These are phyloP conservation scores for Cenopis cana DNA, from an alignment of 2,888 invertebrate genomes.

Conservation along the genomic window DNA sequence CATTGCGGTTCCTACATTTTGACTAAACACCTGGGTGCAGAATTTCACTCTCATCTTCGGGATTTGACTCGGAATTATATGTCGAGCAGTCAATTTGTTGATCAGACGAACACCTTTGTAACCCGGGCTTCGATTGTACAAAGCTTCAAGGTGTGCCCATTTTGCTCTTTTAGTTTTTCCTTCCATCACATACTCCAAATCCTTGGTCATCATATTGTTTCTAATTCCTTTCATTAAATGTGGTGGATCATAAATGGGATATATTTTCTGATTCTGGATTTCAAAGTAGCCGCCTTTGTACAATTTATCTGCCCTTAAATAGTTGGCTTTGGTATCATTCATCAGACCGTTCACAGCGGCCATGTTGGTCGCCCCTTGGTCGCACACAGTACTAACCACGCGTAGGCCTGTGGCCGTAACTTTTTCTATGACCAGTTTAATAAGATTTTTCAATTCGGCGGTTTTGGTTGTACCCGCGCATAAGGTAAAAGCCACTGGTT, in stretches of 20 bases:
- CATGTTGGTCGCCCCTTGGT: too few species aligned
- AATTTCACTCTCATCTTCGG: slow-evolving; percentile 47
- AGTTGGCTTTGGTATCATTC: slow-evolving; percentile 29
- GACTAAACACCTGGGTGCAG: slow-evolving; percentile 46
- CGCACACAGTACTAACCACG: too few species aligned
- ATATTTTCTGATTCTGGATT: slow-evolving; percentile 30
- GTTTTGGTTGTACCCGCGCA: too few species aligned
- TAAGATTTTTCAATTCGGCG: too few species aligned
- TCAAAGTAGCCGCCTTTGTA: slow-evolving; percentile 28
- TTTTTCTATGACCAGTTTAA: too few species aligned
- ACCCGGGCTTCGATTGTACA: slow-evolving; percentile 31
- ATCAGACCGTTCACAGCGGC: background rate
- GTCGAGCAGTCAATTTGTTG: slow-evolving; percentile 42
- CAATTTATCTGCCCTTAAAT: slow-evolving; percentile 23
- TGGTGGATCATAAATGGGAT: slow-evolving; percentile 36
- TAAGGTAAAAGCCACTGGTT: background rate
- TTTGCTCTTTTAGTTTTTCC: slow-evolving; percentile 40
- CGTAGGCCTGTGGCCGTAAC: too few species aligned
- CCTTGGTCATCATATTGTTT: slow-evolving; percentile 44
- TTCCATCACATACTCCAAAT: slow-evolving; percentile 36
- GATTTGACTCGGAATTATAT: slow-evolving; percentile 42
- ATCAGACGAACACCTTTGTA: too few species aligned
- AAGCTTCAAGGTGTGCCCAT: slow-evolving; percentile 41
- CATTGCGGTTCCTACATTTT: slow-evolving; percentile 42
- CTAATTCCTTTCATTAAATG: slow-evolving; percentile 43